Evolutionary conservation across 2,797 vertebrate species (phyloP).

Genomic region (Tolypeutes matacus): DNA sequence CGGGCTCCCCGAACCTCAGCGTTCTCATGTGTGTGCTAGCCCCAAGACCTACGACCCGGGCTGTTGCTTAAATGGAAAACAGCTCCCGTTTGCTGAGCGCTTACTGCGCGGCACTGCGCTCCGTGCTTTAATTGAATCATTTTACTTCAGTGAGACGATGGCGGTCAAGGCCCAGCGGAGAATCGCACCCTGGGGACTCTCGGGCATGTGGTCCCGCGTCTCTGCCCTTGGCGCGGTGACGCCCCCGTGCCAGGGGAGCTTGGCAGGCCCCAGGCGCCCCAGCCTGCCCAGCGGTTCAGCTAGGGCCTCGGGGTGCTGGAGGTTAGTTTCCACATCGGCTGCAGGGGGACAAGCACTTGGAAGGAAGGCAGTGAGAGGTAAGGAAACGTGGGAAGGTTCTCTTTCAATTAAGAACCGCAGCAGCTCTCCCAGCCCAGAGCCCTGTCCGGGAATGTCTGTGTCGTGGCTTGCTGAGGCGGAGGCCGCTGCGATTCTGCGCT

Average conservation of each 20-base stretch:
- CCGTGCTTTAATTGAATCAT: not conserved
- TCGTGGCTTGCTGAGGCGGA: not conserved
- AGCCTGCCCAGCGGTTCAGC: not conserved
- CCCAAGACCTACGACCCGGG: rapidly evolving
- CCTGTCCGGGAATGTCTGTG: not conserved
- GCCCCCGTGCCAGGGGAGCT: rapidly evolving
- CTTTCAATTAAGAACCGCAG: constrained; percentile 45
- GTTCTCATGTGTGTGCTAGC: not conserved
- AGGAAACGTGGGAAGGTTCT: not conserved
- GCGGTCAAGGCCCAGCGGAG: not conserved
- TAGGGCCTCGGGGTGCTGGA: not conserved
- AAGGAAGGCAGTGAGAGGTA: not conserved
- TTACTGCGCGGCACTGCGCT: rapidly evolving
- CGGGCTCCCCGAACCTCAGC: not conserved
- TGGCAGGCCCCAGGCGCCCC: not conserved
- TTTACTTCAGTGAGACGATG: not conserved
- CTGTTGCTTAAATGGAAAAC: rapidly evolving
- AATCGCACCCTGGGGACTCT: not conserved
- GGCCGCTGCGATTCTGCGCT: not conserved
- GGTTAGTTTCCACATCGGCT: not conserved
- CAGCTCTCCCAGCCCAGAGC: not conserved
- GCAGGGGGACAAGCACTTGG: rapidly evolving
- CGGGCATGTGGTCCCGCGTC: too few species aligned
- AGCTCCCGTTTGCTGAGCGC: rapidly evolving
- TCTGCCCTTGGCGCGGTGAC: rapidly evolving